phyloP scores from a whole-genome alignment of 2,113 vertebrate genomes.

The Ursus arctos region DNA sequence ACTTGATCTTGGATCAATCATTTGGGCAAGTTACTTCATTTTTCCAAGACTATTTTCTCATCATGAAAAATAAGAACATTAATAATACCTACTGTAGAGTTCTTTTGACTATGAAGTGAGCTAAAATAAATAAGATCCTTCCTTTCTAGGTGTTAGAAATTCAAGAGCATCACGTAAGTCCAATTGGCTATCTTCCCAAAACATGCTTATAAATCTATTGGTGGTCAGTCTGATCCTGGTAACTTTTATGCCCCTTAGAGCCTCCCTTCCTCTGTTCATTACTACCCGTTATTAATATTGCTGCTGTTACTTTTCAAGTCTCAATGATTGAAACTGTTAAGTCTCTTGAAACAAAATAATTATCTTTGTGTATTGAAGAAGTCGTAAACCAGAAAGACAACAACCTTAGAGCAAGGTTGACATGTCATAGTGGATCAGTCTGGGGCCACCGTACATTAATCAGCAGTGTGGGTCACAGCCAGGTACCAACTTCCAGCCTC shows the following conservation, averaged over 20 bases:
- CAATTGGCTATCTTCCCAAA: neutral
- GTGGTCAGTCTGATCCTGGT: neutral
- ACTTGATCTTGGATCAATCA: neutral
- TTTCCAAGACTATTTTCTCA: neutral
- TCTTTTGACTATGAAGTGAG: neutral
- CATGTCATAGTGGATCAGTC: neutral
- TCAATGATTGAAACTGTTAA: neutral
- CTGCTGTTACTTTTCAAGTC: neutral
- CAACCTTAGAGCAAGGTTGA: neutral
- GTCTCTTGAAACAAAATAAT: constrained; percentile 5
- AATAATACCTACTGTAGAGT: neutral
- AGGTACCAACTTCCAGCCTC: neutral
- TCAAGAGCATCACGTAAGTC: neutral
- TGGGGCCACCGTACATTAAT: neutral
- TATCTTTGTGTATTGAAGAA: neutral
- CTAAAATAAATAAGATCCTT: constrained; percentile 3
- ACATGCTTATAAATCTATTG: neutral
- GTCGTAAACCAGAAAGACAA: neutral
- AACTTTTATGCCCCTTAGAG: neutral
- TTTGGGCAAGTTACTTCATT: neutral
- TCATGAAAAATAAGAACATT: neutral
- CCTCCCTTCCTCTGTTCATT: neutral
- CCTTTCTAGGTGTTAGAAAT: neutral
- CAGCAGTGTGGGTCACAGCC: neutral
- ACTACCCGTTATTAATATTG: neutral